Conservation (phyloP, 53 echinoderm and acorn worm species). For the Hippasteria phrygiana region DNA sequence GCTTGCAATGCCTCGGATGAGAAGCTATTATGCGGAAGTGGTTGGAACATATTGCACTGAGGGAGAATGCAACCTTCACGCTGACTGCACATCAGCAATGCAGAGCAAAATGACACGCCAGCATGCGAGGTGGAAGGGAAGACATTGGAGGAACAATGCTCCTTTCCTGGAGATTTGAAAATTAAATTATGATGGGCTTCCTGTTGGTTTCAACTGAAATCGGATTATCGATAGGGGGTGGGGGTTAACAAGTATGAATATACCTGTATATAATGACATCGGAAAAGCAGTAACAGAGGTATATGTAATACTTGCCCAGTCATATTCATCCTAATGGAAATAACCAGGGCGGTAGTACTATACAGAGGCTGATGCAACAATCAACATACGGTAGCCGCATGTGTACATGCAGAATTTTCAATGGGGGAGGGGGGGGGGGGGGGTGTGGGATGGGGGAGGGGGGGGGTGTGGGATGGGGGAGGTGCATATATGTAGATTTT, state of each 20-base stretch:
- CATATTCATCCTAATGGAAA: too few relatives aligned
- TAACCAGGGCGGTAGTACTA: too few relatives aligned
- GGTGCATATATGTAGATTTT: too few relatives aligned
- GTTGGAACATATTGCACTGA: conserved; percentile 16
- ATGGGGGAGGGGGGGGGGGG: too few relatives aligned
- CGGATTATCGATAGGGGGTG: not conserved
- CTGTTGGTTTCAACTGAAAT: not conserved
- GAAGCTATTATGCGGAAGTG: conserved; percentile 37
- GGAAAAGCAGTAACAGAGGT: too few relatives aligned
- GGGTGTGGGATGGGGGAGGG: too few relatives aligned
- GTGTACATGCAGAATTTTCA: too few relatives aligned
- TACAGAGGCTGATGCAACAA: too few relatives aligned
- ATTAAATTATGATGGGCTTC: not conserved
- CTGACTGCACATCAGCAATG: conserved; percentile 29
- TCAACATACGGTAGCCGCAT: too few relatives aligned
- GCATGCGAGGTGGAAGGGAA: not conserved
- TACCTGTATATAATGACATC: too few relatives aligned
- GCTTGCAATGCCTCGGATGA: not conserved
- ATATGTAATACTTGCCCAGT: too few relatives aligned
- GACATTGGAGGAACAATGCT: not conserved
- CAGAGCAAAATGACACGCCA: not conserved
- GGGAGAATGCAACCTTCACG: conserved; percentile 25
- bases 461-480: too few relatives aligned
- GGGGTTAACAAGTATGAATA: not conserved
- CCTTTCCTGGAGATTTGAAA: not conserved